Evolutionary conservation across 2,797 vertebrate species (phyloP).

Genomic region (Dryobates pubescens): DNA sequence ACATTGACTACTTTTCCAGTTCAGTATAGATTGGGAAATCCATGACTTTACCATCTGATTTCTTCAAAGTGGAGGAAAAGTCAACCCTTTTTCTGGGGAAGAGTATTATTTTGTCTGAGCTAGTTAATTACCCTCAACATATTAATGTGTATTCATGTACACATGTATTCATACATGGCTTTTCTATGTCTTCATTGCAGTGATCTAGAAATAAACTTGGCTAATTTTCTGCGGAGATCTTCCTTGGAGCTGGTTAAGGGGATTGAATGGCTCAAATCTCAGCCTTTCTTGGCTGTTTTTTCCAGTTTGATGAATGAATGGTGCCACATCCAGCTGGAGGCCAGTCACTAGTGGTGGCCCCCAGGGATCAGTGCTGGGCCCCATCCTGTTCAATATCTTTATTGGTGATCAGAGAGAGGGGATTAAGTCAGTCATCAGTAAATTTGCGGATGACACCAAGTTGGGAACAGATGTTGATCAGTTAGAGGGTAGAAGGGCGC

Average conservation of each 20-base stretch:
- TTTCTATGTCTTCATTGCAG: background rate
- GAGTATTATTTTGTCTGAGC: background rate
- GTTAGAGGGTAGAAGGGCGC: too few species aligned
- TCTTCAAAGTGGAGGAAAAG: background rate
- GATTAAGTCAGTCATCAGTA: too few species aligned
- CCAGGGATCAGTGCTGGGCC: too few species aligned
- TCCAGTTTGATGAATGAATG: background rate
- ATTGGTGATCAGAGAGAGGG: too few species aligned
- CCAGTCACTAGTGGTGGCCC: too few species aligned
- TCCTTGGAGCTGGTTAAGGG: background rate
- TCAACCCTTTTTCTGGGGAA: background rate
- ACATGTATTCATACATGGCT: background rate
- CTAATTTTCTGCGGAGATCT: background rate
- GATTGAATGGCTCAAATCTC: background rate
- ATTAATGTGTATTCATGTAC: too few species aligned
- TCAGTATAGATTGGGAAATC: background rate
- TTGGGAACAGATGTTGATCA: too few species aligned
- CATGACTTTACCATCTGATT: background rate
- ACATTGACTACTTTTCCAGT: background rate
- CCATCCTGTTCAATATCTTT: too few species aligned
- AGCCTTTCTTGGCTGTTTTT: background rate
- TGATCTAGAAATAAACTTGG: background rate
- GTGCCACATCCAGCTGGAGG: too few species aligned
- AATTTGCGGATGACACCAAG: too few species aligned
- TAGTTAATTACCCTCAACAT: background rate